A percentile compares a stretch with the other conserved stretches of the same genome.
These are phyloP conservation scores for Pelodiscus sinensis DNA, from an alignment of 2,113 vertebrate species.

Conservation along the genomic window DNA sequence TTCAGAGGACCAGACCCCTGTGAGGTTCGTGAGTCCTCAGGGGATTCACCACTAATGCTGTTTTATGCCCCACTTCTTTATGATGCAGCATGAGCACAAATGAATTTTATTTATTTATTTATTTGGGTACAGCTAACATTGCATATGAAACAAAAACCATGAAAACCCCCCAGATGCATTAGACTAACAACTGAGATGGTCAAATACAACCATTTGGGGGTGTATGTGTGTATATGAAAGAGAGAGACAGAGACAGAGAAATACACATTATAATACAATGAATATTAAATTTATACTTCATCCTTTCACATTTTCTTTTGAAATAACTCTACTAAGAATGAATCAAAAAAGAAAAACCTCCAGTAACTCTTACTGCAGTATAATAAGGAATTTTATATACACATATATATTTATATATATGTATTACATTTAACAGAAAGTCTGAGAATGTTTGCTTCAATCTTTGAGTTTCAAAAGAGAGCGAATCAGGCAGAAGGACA, in stretches of 20 bases:
- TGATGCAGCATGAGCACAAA: slow-evolving; percentile 76
- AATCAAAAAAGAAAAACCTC: slow-evolving; percentile 82
- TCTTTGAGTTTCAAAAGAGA: slow-evolving; percentile 95
- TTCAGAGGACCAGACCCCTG: slow-evolving; percentile 79
- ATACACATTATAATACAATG: slow-evolving; percentile 55
- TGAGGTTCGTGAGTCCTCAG: slow-evolving; percentile 72
- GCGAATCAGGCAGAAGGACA: slow-evolving; percentile 97
- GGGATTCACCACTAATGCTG: slow-evolving; percentile 78
- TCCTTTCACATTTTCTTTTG: slow-evolving; percentile 46
- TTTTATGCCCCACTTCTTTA: slow-evolving; percentile 82
- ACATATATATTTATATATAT: slow-evolving; percentile 83
- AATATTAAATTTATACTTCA: slow-evolving; percentile 54
- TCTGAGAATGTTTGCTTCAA: slow-evolving; percentile 87
- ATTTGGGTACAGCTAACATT: slow-evolving; percentile 49
- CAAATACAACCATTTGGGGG: slow-evolving; percentile 22
- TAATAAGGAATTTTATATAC: slow-evolving; percentile 83
- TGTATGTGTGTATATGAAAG: rapidly evolving
- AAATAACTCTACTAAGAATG: slow-evolving; percentile 74
- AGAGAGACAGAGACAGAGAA: background rate
- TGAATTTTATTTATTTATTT: slow-evolving; percentile 77
- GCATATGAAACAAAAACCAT: slow-evolving; percentile 51
- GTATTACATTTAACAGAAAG: slow-evolving; percentile 83
- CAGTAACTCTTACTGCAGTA: slow-evolving; percentile 84
- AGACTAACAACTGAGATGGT: slow-evolving; percentile 45
- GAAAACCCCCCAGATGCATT: slow-evolving; percentile 36